Evolutionary conservation across 1,140 invertebrate species (phyloP).

Genomic region (Belonocnema kinseyi): DNA sequence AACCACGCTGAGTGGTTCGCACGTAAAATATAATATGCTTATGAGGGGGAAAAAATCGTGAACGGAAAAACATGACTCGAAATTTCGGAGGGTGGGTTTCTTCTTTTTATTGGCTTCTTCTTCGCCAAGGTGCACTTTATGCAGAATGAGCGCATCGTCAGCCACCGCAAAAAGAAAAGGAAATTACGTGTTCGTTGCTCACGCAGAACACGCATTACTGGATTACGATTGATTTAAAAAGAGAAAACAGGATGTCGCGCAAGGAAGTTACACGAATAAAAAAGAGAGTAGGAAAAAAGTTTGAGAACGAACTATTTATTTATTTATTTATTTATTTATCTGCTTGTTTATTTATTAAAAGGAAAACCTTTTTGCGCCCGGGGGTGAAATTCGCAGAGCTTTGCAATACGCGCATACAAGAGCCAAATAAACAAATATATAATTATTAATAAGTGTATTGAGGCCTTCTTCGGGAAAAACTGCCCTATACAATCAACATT

Average conservation of each 20-base stretch:
- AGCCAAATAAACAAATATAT: no score
- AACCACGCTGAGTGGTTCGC: slow-evolving; percentile 50
- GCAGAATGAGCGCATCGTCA: neutral
- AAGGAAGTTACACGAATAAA: slow-evolving; percentile 19
- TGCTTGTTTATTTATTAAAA: no score
- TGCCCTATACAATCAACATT: no score
- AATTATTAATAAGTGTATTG: no score
- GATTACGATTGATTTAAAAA: slow-evolving; percentile 35
- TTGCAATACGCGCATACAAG: no score
- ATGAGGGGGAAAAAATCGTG: neutral
- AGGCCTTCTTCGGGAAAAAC: no score
- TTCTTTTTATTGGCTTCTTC: neutral
- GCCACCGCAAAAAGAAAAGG: neutral
- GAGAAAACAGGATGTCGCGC: slow-evolving; percentile 1
- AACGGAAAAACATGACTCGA: slow-evolving; percentile 28
- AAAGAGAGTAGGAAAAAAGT: neutral
- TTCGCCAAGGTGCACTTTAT: neutral
- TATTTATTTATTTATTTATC: no score
- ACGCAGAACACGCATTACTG: slow-evolving; percentile 13
- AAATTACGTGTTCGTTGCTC: slow-evolving; percentile 31
- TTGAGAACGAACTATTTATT: neutral
- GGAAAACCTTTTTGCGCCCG: no score
- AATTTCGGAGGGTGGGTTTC: slow-evolving; percentile 13
- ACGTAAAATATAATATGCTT: slow-evolving; percentile 43
- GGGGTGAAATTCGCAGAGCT: no score